phyloP scores from a whole-genome alignment of 2,888 invertebrate genomes.

The Troides aeacus region DNA sequence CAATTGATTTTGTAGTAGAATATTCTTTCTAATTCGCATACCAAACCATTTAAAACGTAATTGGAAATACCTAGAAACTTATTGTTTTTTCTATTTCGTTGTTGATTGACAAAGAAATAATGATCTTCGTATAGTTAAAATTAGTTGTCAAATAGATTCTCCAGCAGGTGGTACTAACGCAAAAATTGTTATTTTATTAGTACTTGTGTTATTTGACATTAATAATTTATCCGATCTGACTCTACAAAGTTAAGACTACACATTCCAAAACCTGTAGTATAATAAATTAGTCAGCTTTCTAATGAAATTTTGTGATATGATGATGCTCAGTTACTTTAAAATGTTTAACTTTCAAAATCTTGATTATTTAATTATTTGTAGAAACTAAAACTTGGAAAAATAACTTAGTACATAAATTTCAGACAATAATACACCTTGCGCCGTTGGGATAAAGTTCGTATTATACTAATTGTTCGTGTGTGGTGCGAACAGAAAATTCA shows the following conservation, averaged over 20 bases:
- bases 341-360: neutral
- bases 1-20: no score
- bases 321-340: neutral
- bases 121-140: neutral
- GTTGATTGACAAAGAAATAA: neutral
- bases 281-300: no score
- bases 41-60: no score
- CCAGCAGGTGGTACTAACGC: neutral
- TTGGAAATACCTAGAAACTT: no score
- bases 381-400: neutral
- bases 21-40: no score
- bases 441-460: neutral
- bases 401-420: neutral
- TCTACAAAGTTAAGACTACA: neutral
- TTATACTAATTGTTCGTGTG: neutral
- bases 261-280: neutral
- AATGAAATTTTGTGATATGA: neutral
- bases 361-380: neutral
- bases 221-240: neutral
- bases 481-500: neutral
- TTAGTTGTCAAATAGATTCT: neutral
- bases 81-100: neutral
- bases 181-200: neutral
- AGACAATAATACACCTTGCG: neutral
- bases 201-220: neutral